Evolutionary conservation across 2,888 invertebrate genomes (phyloP), one percentile per base, ranked within the genome.

Genomic region (Galeruca laticollis): DNA sequence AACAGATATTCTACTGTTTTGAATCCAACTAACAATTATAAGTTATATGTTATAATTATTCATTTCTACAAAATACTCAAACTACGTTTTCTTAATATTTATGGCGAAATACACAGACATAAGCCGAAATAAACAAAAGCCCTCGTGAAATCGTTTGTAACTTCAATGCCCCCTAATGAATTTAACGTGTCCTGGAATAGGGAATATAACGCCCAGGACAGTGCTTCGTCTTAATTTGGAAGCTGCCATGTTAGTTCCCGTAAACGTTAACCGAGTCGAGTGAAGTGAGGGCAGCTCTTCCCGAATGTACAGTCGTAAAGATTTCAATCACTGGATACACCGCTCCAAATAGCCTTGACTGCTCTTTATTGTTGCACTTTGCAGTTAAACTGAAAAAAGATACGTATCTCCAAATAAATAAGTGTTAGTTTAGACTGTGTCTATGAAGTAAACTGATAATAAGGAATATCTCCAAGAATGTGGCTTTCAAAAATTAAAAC

Each of bases 151-250:
- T 78, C 77, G 76, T 78, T 76, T 76, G 77, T 77, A 77, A 77
- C 77, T 77, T 75, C 77, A 79, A 79, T 76, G 74, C 70, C 67
- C 61, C 67, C 71, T 79, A 79, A 80, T 79, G 79, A 80, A 80
- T 80, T 79, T 79, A 78, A 76, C 75, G 76, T 76, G 75, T 75
- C 77, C 77, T 77, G 52, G 40, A 60, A 74, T 73, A 76, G 73
- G 73, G 64, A 64, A 71, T 68, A 68, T 56, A 73, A 71, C 74
- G 75, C 77, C 77, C 79, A 47, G 57, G 78, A 76, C 76, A 73
- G 76, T 74, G 70, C 73, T 79, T 75, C 77, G 75, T 80, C 79
- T 80, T 80, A 76, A 80, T 80, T 79, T 79, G 76, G 78, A 71
- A 74, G 75, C 75, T 76, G 73, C 75, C 70, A 71, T 59, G 49